Percentiles rank a stretch among this genome's conserved stretches.
These are phyloP conservation scores for Chroicocephalus ridibundus DNA, from an alignment of 2,113 vertebrate species.

Conservation along the genomic window DNA sequence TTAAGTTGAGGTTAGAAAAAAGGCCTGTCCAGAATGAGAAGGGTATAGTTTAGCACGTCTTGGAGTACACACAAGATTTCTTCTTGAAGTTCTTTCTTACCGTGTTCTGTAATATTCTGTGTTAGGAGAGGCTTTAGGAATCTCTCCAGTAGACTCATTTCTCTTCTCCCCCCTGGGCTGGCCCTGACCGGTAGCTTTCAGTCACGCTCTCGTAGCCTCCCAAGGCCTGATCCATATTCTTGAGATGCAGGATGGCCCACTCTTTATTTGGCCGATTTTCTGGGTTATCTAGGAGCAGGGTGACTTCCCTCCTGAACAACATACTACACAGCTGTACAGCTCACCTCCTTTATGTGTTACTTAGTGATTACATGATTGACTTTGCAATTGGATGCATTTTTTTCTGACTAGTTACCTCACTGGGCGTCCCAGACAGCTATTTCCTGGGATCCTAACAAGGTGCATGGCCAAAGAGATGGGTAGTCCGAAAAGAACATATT, in stretches of 20 bases:
- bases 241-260: background rate
- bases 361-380: background rate
- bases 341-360: background rate
- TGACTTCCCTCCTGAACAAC: background rate
- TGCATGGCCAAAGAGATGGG: background rate
- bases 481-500: background rate
- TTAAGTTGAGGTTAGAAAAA: background rate
- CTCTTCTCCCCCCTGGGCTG: background rate
- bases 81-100: background rate
- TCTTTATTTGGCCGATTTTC: background rate
- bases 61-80: background rate
- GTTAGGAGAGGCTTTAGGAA: background rate
- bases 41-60: background rate
- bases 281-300: background rate
- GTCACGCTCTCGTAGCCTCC: background rate
- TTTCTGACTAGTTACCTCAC: background rate
- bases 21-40: background rate
- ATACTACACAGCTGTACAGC: background rate
- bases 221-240: background rate
- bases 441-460: background rate
- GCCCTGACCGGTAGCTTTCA: background rate
- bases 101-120: background rate
- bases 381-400: background rate
- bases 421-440: background rate
- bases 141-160: background rate